These are phyloP conservation scores for Automeris io DNA, from an alignment of 2,888 invertebrate species.

Conservation along the genomic window DNA sequence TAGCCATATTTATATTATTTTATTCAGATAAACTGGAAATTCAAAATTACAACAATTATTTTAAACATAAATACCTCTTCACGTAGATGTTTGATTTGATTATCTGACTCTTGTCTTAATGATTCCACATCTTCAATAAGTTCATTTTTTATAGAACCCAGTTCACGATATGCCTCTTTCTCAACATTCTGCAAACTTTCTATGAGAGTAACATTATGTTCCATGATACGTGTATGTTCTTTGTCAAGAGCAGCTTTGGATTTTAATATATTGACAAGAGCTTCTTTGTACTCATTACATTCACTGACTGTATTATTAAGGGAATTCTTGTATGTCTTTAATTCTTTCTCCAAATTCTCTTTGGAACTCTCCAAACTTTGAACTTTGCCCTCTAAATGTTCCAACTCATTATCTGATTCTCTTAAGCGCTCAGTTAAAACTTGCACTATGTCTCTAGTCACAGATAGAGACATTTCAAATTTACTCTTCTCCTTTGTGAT, in stretches of 20 bases:
- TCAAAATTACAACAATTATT: no score
- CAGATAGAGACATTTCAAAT: conserved; percentile 77
- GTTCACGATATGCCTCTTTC: conserved; percentile 64
- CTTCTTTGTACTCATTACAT: conserved; percentile 68
- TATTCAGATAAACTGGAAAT: no score
- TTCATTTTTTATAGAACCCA: conserved; percentile 63
- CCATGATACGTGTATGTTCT: conserved; percentile 68
- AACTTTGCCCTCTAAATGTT: conserved; percentile 67
- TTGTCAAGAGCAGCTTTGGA: conserved; percentile 65
- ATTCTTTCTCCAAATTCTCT: conserved; percentile 51
- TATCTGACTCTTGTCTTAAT: conserved; percentile 57
- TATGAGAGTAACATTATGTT: conserved; percentile 64
- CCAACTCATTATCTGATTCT: conserved; percentile 78
- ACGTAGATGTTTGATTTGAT: conserved; percentile 56
- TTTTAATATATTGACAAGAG: conserved; percentile 62
- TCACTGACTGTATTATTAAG: conserved; percentile 53
- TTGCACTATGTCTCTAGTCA: conserved; percentile 76
- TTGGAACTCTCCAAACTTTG: conserved; percentile 45
- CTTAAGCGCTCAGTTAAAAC: conserved; percentile 75
- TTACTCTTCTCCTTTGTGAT: conserved; percentile 69
- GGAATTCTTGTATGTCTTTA: conserved; percentile 46
- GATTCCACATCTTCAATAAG: conserved; percentile 67
- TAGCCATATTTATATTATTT: no score
- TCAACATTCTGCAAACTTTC: conserved; percentile 69
- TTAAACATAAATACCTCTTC: no score